Conservation (phyloP, 1,140 invertebrate genomes). For the Vanessa atalanta region DNA sequence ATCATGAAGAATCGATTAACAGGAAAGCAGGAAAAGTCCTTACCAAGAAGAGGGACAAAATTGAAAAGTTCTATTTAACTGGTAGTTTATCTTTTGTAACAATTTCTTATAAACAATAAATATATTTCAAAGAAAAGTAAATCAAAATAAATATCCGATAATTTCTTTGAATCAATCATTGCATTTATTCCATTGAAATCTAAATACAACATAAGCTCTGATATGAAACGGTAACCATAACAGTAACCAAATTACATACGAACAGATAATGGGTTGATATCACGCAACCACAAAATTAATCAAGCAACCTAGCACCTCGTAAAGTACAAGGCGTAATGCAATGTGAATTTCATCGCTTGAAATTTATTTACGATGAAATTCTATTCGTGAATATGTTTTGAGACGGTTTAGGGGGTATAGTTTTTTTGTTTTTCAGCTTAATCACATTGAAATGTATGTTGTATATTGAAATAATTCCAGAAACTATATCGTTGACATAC, state of each 20-base stretch:
- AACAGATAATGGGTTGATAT: constrained; percentile 13
- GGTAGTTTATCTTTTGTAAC: too few relatives aligned
- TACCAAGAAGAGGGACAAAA: too few relatives aligned
- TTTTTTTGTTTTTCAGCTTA: too few relatives aligned
- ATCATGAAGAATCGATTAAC: too few relatives aligned
- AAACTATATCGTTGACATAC: too few relatives aligned
- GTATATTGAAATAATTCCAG: too few relatives aligned
- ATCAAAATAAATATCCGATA: neutral
- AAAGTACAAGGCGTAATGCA: constrained; percentile 22
- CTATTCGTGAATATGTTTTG: neutral
- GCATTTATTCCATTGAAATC: neutral
- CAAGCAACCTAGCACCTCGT: constrained; percentile 29
- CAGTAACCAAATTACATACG: constrained; percentile 22
- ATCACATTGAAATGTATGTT: too few relatives aligned
- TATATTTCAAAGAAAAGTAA: neutral
- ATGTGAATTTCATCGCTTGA: constrained; percentile 9
- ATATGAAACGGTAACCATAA: neutral
- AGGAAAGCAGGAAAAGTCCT: too few relatives aligned
- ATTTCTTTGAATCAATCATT: neutral
- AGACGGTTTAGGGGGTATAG: too few relatives aligned
- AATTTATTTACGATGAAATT: neutral
- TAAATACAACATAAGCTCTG: neutral
- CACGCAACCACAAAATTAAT: constrained; percentile 32
- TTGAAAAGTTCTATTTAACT: too few relatives aligned
- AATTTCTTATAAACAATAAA: too few relatives aligned